phyloP scores from a whole-genome alignment of 2,113 vertebrate species.

The Uria lomvia region DNA sequence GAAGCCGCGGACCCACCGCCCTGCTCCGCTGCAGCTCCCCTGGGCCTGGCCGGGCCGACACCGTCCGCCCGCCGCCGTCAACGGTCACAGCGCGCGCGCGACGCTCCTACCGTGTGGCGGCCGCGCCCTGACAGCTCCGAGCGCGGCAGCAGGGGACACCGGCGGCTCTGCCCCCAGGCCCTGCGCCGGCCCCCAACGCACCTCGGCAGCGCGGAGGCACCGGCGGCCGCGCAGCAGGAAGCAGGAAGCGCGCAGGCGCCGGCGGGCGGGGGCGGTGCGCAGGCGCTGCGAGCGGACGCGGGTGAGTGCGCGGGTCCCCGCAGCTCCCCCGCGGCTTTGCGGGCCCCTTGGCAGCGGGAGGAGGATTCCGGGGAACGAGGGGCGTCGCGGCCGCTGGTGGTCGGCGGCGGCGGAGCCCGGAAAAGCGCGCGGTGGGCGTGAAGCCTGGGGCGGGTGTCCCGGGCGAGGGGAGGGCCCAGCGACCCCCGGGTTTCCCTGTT shows the following conservation, averaged over 20 bases:
- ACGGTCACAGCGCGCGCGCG: neutral
- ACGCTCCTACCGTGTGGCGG: neutral
- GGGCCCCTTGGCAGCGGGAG: neutral
- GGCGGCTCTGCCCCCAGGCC: rapidly evolving
- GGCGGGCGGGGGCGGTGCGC: neutral
- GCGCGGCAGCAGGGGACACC: neutral
- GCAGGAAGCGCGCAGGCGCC: neutral
- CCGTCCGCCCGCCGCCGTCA: neutral
- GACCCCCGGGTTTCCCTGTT: rapidly evolving
- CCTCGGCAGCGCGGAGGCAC: neutral
- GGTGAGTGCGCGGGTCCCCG: rapidly evolving
- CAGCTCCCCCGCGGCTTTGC: too few relatives aligned
- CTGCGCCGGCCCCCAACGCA: rapidly evolving
- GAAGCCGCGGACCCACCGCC: too few relatives aligned
- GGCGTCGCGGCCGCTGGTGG: too few relatives aligned
- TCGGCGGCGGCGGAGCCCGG: neutral
- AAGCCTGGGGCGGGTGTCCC: too few relatives aligned
- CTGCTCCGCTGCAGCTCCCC: neutral
- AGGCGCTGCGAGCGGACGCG: neutral
- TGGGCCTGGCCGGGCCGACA: neutral
- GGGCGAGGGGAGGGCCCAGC: neutral
- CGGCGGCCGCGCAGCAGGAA: neutral
- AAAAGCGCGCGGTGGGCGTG: neutral
- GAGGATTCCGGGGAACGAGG: rapidly evolving
- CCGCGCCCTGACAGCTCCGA: neutral